Evolutionary conservation across 2,113 vertebrate species (phyloP).

Genomic region (Sus scrofa): T2T-Sscrofa CM000827.6:88988501-88989000

Average conservation of each 20-base stretch:
- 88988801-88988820: slow-evolving; percentile 81
- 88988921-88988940: slow-evolving; percentile 92
- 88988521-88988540: slow-evolving; percentile 89
- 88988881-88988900: slow-evolving; percentile 93
- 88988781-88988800: slow-evolving; percentile 76
- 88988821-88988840: slow-evolving; percentile 87
- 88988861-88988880: slow-evolving; percentile 92
- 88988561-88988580: slow-evolving; percentile 86
- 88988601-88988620: slow-evolving; percentile 90
- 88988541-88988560: slow-evolving; percentile 83
- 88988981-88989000: slow-evolving; percentile 90
- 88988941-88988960: slow-evolving; percentile 93
- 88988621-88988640: slow-evolving; percentile 87
- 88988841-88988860: slow-evolving; percentile 91
- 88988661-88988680: slow-evolving; percentile 89
- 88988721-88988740: slow-evolving; percentile 91
- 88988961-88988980: slow-evolving; percentile 86
- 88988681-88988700: slow-evolving; percentile 92
- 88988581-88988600: slow-evolving; percentile 87
- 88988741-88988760: slow-evolving; percentile 90
- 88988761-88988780: slow-evolving; percentile 76
- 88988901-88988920: slow-evolving; percentile 93
- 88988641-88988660: slow-evolving; percentile 85
- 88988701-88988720: slow-evolving; percentile 89
- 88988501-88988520: slow-evolving; percentile 80